phyloP scores from a whole-genome alignment of 1,140 invertebrate species.

The Acromyrmex charruanus region DNA sequence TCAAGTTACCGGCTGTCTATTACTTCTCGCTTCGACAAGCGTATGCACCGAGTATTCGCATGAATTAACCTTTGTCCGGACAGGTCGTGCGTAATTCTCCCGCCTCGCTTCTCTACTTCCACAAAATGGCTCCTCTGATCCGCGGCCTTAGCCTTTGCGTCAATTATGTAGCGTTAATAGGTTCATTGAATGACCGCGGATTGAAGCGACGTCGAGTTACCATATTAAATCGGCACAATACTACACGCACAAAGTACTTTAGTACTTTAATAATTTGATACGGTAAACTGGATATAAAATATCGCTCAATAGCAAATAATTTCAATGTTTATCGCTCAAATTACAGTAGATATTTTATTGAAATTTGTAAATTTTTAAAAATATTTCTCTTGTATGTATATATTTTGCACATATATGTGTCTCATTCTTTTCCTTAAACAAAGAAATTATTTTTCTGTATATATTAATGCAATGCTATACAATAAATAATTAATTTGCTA shows the following conservation, averaged over 20 bases:
- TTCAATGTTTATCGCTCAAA: not conserved
- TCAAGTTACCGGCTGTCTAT: slow-evolving; percentile 52
- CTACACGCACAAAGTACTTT: not conserved
- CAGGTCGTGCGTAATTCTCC: slow-evolving; percentile 44
- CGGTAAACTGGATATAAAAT: not conserved
- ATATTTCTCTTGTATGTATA: not conserved
- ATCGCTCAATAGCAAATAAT: not conserved
- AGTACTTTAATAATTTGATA: not conserved
- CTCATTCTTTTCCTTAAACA: not conserved
- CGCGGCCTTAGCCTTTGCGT: slow-evolving; percentile 24
- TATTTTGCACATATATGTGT: not conserved
- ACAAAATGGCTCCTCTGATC: slow-evolving; percentile 7
- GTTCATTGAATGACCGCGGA: slow-evolving; percentile 25
- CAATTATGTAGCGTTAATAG: slow-evolving; percentile 45
- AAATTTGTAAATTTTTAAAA: not conserved
- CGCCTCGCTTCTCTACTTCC: slow-evolving; percentile 3
- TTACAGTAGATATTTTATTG: not conserved
- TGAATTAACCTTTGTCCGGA: slow-evolving; percentile 58
- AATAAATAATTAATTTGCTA: not conserved
- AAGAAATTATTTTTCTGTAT: not conserved
- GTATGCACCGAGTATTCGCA: slow-evolving; percentile 39
- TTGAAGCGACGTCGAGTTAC: not conserved
- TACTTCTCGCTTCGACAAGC: slow-evolving; percentile 48
- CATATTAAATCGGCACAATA: not conserved
- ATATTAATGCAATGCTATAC: not conserved